Percentiles rank a stretch among this genome's conserved stretches.
Conservation (phyloP, 2,797 vertebrate species). For the Rhinogobio ventralis region DNA sequence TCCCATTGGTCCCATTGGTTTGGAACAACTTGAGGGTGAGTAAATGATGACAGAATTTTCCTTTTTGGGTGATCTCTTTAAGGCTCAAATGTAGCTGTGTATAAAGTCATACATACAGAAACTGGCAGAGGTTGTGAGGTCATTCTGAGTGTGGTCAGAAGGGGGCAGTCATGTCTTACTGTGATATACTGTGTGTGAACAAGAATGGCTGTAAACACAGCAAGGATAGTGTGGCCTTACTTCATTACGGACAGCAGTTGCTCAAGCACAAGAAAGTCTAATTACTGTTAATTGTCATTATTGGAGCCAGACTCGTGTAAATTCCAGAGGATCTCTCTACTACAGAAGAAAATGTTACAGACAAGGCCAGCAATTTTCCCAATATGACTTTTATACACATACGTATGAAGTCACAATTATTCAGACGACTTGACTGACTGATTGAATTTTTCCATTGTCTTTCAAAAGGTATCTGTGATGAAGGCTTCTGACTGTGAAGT, state of each 20-base stretch:
- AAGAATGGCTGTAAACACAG: conserved; percentile 52
- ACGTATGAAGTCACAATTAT: background rate
- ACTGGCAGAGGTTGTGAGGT: background rate
- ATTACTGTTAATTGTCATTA: conserved; percentile 75
- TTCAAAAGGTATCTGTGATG: background rate
- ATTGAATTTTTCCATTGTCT: background rate
- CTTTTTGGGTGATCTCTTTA: too few species aligned
- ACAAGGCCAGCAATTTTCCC: background rate
- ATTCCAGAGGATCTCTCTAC: conserved; percentile 12
- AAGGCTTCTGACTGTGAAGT: background rate
- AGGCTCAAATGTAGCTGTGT: background rate
- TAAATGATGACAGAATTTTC: too few species aligned
- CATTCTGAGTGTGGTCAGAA: conserved; percentile 63
- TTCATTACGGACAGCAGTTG: conserved; percentile 75
- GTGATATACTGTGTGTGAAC: conserved; percentile 47
- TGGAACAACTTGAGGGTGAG: too few species aligned
- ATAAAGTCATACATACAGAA: background rate
- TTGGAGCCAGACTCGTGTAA: conserved; percentile 49
- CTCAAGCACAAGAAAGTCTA: conserved; percentile 68
- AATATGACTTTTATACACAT: background rate
- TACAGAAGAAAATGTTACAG: background rate
- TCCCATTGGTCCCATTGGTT: too few species aligned
- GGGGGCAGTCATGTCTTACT: conserved; percentile 72
- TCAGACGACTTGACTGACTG: background rate
- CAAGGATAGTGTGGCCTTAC: conserved; percentile 62